These are phyloP conservation scores for Caerostris darwini DNA, from an alignment of 1,140 invertebrate genomes.

Conservation along the genomic window DNA sequence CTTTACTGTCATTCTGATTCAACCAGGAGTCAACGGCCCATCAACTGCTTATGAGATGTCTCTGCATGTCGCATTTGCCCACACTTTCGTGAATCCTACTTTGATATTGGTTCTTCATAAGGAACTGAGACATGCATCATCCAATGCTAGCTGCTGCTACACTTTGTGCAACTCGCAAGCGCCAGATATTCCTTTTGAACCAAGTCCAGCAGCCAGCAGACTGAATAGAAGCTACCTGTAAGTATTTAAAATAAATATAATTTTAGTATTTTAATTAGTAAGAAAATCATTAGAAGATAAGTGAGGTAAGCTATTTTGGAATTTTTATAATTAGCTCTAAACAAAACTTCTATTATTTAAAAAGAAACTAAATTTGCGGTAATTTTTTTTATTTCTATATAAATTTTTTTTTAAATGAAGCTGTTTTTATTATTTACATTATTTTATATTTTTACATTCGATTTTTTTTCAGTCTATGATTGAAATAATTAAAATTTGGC, in stretches of 20 bases:
- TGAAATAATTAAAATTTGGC: no score
- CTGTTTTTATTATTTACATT: no score
- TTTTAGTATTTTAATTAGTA: neutral
- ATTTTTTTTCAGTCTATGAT: no score
- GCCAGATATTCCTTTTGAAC: conserved; percentile 1
- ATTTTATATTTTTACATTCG: no score
- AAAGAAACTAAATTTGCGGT: no score
- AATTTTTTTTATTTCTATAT: no score
- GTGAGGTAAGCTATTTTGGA: no score
- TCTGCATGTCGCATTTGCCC: conserved; percentile 92
- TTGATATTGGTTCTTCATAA: conserved; percentile 89
- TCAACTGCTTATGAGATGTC: conserved; percentile 86
- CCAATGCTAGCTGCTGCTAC: conserved; percentile 42
- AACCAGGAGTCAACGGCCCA: conserved; percentile 79
- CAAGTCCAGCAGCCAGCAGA: conserved; percentile 53
- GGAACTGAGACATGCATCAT: conserved; percentile 58
- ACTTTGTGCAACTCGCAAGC: neutral
- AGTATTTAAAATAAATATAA: conserved; percentile 21
- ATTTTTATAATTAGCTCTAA: no score
- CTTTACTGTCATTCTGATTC: conserved; percentile 89
- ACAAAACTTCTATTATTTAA: no score
- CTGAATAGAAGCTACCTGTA: conserved; percentile 68
- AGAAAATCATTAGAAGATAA: no score
- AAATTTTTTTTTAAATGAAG: no score
- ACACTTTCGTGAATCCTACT: conserved; percentile 92